Evolutionary conservation across 2,888 invertebrate genomes (phyloP).

Genomic region (Proisotoma minuta): DNA sequence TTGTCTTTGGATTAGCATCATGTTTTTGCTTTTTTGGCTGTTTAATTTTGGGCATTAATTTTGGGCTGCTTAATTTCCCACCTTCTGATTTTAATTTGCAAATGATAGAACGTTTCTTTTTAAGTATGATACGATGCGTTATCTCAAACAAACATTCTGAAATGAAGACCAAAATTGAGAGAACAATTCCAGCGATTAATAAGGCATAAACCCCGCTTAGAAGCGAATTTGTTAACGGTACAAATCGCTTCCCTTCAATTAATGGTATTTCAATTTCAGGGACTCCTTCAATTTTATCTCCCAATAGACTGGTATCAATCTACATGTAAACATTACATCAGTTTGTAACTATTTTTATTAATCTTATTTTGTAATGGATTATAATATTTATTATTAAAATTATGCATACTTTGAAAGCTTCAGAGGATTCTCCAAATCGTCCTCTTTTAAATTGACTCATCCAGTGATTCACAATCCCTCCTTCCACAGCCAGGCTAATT

Average conservation of each 20-base stretch:
- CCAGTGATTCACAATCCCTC: slow-evolving; percentile 33
- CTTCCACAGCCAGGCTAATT: slow-evolving; percentile 31
- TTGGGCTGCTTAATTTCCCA: neutral
- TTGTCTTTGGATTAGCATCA: neutral
- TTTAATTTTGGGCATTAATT: neutral
- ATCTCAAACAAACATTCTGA: slow-evolving; percentile 1
- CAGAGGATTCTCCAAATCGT: slow-evolving; percentile 27
- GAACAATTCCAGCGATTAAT: neutral
- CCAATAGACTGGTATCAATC: no score
- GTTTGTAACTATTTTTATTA: no score
- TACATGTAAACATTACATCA: no score
- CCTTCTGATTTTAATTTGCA: neutral
- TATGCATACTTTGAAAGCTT: slow-evolving; percentile 22
- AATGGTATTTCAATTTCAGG: no score
- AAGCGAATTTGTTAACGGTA: slow-evolving; percentile 12
- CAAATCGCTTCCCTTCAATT: no score
- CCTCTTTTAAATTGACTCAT: slow-evolving; percentile 25
- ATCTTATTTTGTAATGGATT: no score
- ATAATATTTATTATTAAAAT: no score
- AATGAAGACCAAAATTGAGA: slow-evolving; percentile 3
- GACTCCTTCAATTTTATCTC: no score
- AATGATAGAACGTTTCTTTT: no score
- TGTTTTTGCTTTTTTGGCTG: neutral
- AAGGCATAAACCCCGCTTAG: neutral
- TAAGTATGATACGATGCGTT: neutral